These are phyloP conservation scores for Scaptomyza caliginosa DNA, from an alignment of 2,888 invertebrate species.

Conservation along the genomic window DNA sequence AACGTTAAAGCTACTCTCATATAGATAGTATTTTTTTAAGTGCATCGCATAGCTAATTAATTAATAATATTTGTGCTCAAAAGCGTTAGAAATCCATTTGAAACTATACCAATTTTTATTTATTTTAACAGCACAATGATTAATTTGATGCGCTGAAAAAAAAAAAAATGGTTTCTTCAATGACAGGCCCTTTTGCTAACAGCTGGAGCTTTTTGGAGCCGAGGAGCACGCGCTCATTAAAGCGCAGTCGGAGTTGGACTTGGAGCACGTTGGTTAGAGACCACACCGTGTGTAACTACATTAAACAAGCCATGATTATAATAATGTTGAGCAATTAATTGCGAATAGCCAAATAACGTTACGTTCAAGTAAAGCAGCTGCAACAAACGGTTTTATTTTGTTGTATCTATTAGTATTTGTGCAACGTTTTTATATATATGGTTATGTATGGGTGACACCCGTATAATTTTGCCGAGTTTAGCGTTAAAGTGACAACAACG, in stretches of 20 bases:
- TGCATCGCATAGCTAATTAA: slow-evolving; percentile 62
- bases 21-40: slow-evolving; percentile 45
- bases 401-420: slow-evolving; percentile 60
- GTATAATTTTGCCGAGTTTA: slow-evolving; percentile 71
- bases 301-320: slow-evolving; percentile 70
- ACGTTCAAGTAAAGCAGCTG: too few species aligned
- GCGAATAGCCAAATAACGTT: slow-evolving; percentile 64
- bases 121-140: slow-evolving; percentile 76
- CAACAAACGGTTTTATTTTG: slow-evolving; percentile 56
- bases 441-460: slow-evolving; percentile 81
- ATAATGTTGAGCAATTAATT: slow-evolving; percentile 79
- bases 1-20: too few species aligned
- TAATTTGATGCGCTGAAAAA: slow-evolving; percentile 66
- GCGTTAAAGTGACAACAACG: slow-evolving; percentile 78
- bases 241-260: slow-evolving; percentile 41
- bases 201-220: slow-evolving; percentile 64
- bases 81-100: slow-evolving; percentile 63
- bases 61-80: slow-evolving; percentile 63
- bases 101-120: slow-evolving; percentile 76
- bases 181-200: slow-evolving; percentile 75
- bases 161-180: slow-evolving; percentile 35
- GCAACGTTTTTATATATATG: slow-evolving; percentile 66
- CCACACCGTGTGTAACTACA: slow-evolving; percentile 71
- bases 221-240: slow-evolving; percentile 77
- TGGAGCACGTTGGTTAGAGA: slow-evolving; percentile 19